These are phyloP conservation scores for Rhagoletis zephyria DNA, from an alignment of 1,140 invertebrate species.

Conservation along the genomic window DNA sequence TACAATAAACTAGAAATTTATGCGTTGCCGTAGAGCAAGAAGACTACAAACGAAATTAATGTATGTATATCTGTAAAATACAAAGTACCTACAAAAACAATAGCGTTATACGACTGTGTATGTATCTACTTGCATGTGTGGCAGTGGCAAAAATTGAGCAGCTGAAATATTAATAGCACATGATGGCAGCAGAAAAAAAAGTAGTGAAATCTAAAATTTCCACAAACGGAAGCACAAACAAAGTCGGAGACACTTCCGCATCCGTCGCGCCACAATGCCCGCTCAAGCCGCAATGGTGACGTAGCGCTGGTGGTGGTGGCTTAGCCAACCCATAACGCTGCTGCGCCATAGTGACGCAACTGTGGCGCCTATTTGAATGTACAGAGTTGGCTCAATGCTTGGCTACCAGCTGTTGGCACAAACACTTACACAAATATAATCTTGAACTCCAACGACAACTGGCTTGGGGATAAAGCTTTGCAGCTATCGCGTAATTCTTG, in stretches of 20 bases:
- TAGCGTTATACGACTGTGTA: too few relatives aligned
- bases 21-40: background rate
- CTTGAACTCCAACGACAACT: too few relatives aligned
- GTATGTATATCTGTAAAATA: background rate
- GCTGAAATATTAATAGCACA: constrained; percentile 26
- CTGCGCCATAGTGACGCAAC: background rate
- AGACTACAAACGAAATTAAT: background rate
- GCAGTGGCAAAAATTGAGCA: background rate
- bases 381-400: background rate
- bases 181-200: background rate
- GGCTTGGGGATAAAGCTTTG: background rate
- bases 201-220: constrained; percentile 12
- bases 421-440: background rate
- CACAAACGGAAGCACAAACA: constrained; percentile 19
- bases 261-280: background rate
- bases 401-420: background rate
- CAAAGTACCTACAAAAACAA: background rate
- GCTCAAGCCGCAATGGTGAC: background rate
- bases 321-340: background rate
- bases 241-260: constrained; percentile 13
- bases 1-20: background rate
- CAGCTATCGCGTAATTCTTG: background rate
- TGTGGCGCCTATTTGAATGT: background rate
- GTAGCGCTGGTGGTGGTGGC: background rate
- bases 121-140: background rate